phyloP scores from a whole-genome alignment of 1,140 invertebrate species.

The Stenopsyche tienmushanensis region DNA sequence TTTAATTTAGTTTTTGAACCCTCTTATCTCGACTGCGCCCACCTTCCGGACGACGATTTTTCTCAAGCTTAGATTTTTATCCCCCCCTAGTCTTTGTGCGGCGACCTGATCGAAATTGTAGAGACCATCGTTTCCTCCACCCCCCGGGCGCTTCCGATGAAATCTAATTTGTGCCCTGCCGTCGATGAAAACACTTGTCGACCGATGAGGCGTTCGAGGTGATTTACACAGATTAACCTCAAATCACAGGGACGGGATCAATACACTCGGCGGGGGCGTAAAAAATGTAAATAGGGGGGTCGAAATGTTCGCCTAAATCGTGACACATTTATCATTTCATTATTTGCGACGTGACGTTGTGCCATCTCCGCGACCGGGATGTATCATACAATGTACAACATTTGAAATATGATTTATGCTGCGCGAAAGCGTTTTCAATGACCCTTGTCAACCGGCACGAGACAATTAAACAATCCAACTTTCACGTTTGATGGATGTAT shows the following conservation, averaged over 20 bases:
- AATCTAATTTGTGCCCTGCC: neutral
- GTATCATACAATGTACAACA: neutral
- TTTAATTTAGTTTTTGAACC: conserved; percentile 11
- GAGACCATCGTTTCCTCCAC: neutral
- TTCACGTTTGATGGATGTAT: too few species aligned
- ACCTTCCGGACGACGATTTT: neutral
- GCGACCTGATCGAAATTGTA: neutral
- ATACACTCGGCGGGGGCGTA: conserved; percentile 6
- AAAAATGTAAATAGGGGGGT: conserved; percentile 21
- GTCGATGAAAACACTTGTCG: neutral
- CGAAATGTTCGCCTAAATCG: conserved; percentile 14
- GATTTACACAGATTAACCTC: conserved; percentile 24
- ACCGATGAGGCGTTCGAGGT: neutral
- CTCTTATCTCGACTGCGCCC: neutral
- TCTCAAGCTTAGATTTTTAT: neutral
- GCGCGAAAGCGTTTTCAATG: neutral
- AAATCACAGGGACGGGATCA: neutral
- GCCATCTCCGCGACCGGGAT: conserved; percentile 2
- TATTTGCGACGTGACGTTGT: conserved; percentile 23
- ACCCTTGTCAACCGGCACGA: neutral
- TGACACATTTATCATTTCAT: conserved; percentile 33
- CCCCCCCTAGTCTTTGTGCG: neutral
- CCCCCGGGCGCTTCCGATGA: neutral
- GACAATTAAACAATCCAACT: neutral
- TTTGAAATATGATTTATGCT: neutral